These are phyloP conservation scores for Harmothoe impar DNA, from an alignment of 2,888 invertebrate species.

Conservation along the genomic window DNA sequence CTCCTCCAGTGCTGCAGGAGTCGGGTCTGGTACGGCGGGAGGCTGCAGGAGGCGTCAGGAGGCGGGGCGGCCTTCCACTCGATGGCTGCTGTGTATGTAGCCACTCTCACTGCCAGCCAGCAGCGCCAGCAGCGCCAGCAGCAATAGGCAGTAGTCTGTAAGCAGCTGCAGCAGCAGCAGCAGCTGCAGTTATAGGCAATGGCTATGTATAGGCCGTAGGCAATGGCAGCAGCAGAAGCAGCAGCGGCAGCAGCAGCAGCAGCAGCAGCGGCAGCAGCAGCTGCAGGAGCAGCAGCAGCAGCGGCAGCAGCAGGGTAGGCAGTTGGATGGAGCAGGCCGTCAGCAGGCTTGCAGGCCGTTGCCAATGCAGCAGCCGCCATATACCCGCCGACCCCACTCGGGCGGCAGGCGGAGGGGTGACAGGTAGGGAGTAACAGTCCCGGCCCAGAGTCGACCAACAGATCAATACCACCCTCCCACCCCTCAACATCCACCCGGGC, in stretches of 20 bases:
- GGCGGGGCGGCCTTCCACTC: not conserved
- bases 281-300: no score
- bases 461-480: not conserved
- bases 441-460: slow-evolving; percentile 16
- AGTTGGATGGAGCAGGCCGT: not conserved
- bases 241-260: no score
- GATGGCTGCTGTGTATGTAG: not conserved
- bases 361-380: not conserved
- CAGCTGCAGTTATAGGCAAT: not conserved
- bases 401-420: not conserved
- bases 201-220: no score
- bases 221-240: no score
- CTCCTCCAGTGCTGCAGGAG: not conserved
- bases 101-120: not conserved
- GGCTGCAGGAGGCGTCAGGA: not conserved
- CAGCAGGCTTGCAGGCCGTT: slow-evolving; percentile 3
- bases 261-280: no score
- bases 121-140: not conserved
- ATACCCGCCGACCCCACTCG: not conserved
- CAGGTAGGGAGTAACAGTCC: slow-evolving; percentile 34
- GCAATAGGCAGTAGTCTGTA: not conserved
- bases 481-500: not conserved
- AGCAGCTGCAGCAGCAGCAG: not conserved
- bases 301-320: no score
- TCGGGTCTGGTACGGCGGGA: not conserved